Conservation (phyloP, 2,113 vertebrate species). For the Ranitomeya imitator region DNA sequence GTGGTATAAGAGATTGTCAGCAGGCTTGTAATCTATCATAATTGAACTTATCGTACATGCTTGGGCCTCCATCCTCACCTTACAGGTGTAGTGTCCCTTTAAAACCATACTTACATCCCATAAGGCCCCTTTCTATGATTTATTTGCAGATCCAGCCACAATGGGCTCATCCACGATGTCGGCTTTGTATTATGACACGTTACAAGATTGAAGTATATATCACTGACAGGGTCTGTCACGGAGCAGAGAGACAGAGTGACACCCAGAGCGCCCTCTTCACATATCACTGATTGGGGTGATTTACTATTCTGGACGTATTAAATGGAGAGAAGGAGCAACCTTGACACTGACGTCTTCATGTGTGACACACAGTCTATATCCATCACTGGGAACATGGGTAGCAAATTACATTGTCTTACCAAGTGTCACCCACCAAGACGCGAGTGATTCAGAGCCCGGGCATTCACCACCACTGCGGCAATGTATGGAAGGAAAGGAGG, state of each 20-base stretch:
- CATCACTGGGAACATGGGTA: neutral
- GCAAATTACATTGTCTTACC: conserved; percentile 36
- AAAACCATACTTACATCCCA: neutral
- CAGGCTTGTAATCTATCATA: no score
- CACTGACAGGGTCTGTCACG: neutral
- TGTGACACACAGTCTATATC: conserved; percentile 24
- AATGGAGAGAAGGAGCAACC: neutral
- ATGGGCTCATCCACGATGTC: neutral
- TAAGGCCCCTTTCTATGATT: neutral
- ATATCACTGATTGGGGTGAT: neutral
- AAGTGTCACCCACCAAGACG: conserved; percentile 23
- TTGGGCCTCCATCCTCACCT: no score
- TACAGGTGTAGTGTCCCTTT: neutral
- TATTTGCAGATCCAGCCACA: neutral
- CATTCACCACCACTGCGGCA: neutral
- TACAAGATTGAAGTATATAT: conserved; percentile 16
- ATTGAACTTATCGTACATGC: no score
- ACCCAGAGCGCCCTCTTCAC: neutral
- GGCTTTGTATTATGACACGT: conserved; percentile 5
- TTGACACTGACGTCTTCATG: conserved; percentile 3
- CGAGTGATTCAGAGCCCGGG: neutral
- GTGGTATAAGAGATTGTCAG: no score
- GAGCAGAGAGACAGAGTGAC: neutral
- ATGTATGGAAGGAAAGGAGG: neutral
- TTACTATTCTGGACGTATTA: conserved; percentile 20